phyloP scores from a whole-genome alignment of 2,888 invertebrate genomes.

The Pterobdella sp. region DNA sequence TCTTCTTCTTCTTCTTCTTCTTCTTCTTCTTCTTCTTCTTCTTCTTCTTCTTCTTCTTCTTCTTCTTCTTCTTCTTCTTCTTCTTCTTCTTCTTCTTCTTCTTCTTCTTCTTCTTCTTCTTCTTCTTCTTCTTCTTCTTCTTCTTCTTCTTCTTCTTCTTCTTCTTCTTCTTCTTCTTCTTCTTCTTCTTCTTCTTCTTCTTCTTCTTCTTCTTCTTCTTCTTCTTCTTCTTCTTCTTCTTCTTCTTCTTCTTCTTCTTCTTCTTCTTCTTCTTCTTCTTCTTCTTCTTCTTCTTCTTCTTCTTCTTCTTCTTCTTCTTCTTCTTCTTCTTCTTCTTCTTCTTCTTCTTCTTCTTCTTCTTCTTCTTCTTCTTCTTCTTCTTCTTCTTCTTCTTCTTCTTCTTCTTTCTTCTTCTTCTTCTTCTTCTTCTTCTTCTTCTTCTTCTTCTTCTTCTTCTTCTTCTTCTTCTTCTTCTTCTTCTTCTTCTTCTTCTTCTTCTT shows the following conservation, averaged over 20 bases:
- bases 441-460: constrained; percentile 6
- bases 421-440: neutral
- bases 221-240: neutral
- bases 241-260: neutral
- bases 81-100: neutral
- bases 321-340: neutral
- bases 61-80: neutral
- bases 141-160: neutral
- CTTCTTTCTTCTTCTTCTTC: constrained; percentile 2
- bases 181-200: neutral
- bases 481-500: neutral
- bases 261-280: neutral
- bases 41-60: neutral
- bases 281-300: neutral
- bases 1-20: neutral
- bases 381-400: neutral
- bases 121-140: neutral
- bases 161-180: neutral
- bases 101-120: neutral
- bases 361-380: neutral
- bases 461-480: constrained; percentile 10
- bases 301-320: neutral
- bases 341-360: neutral
- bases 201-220: neutral
- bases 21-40: neutral